Evolutionary conservation across 2,113 vertebrate species (phyloP).

Genomic region (Strigops habroptila): DNA sequence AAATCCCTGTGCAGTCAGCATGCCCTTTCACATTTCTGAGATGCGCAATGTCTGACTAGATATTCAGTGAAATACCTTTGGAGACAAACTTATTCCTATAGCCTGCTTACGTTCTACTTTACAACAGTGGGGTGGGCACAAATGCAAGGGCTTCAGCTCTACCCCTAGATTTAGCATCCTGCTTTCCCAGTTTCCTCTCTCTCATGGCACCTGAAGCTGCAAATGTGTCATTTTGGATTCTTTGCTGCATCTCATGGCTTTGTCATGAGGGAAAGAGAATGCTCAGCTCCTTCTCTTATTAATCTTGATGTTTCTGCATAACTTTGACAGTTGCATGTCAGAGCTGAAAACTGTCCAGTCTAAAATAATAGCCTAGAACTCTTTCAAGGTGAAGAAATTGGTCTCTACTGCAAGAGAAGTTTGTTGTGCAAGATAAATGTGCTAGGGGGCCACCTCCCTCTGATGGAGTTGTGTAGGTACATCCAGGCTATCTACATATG

Average conservation of each 20-base stretch:
- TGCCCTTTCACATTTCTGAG: neutral
- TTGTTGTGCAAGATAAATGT: neutral
- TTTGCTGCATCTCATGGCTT: neutral
- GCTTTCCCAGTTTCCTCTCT: neutral
- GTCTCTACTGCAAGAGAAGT: neutral
- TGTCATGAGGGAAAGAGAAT: neutral
- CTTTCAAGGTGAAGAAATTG: neutral
- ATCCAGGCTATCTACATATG: neutral
- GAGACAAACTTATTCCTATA: neutral
- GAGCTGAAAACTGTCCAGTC: neutral
- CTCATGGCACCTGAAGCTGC: neutral
- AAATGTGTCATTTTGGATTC: neutral
- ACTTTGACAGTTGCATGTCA: neutral
- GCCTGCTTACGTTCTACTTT: neutral
- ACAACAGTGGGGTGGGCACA: fast-evolving
- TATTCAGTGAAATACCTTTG: neutral
- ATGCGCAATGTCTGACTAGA: neutral
- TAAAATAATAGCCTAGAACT: neutral
- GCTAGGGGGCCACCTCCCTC: neutral
- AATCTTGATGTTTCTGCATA: neutral
- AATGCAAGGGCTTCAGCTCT: neutral
- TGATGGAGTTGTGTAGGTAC: neutral
- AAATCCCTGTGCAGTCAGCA: neutral
- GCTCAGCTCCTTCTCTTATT: neutral
- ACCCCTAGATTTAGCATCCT: neutral